Base-by-base conservation (phyloP, 2,113 vertebrate species). In the Paramisgurnus dabryanus region DNA sequence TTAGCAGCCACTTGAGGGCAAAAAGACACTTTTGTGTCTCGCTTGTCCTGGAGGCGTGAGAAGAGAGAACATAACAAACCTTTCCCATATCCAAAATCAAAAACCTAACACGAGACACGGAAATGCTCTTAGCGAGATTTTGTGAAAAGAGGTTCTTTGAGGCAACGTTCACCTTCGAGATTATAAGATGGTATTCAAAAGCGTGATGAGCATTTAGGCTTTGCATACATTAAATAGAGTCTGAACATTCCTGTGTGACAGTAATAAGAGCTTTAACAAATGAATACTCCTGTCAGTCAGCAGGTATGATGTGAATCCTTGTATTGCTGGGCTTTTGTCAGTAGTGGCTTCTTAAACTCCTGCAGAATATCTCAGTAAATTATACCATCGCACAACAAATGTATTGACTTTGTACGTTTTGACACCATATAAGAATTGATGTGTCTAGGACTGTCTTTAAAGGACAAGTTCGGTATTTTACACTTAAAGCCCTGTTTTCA, bases 121-220 rank as follows among this genome's bases (percentile, higher is more conserved):
- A 80, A 73, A 80, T 55, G 47, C 47, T 80, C 47, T 77, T 77
- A 77, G 63, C 0, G 17, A 18, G 15, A 53, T 71, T 70, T 43
- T 2, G 53, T 58, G 50, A 67, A 73, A 77, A 55, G 12, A 34
- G 61, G 55, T 66, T 53, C 9, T 67, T 7, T n/a, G 22, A 47
- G 63, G 63, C 18, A 45, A 67, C 53, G 34, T 13, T 79, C 49
- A 70, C 10, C 57, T 79, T 49, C 7, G 69, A 55, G 47, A 53
- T 15, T 55, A 11, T 18, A 34, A n/a, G n/a, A 57, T 7, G 55
- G 7, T 6, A 27, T 69, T 58, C 15, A 43, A 22, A 22, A 22
- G 71, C 60, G 17, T 73, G 10, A 55, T 39, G 40, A 61, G 39
- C 39, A 43, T 74, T 45, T 61, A 61, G 7, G 13, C 15, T 17